Conservation (phyloP, 2,113 vertebrate species). For the Rhinichthys klamathensis region DNA sequence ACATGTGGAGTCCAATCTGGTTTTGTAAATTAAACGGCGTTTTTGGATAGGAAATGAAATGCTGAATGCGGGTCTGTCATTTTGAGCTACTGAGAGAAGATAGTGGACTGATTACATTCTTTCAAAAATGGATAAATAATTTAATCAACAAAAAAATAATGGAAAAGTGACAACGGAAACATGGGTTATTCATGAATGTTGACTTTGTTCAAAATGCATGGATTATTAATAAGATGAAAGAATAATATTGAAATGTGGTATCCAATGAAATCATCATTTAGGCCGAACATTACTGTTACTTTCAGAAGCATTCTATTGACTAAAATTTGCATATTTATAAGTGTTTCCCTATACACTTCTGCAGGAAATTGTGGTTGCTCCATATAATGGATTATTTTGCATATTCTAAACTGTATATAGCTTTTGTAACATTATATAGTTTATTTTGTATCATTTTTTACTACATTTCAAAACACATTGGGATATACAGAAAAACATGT, state of each 20-base stretch:
- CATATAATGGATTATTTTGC: not conserved
- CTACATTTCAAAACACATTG: not conserved
- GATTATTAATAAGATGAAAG: slow-evolving; percentile 55
- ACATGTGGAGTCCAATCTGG: not conserved
- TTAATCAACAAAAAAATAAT: slow-evolving; percentile 42
- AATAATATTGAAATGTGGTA: slow-evolving; percentile 51
- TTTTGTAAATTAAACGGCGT: not conserved
- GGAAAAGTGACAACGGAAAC: slow-evolving; percentile 41
- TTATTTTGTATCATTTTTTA: not conserved
- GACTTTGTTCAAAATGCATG: slow-evolving; percentile 49
- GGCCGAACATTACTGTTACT: slow-evolving; percentile 37
- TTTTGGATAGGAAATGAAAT: slow-evolving; percentile 1
- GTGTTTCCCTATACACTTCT: not conserved
- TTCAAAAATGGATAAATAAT: slow-evolving; percentile 39
- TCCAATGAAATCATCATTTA: slow-evolving; percentile 28
- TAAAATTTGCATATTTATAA: not conserved
- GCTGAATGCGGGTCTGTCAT: not conserved
- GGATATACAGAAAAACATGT: not conserved
- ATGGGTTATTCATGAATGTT: slow-evolving; percentile 47
- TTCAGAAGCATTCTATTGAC: slow-evolving; percentile 35
- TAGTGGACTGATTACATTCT: not conserved
- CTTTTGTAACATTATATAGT: not conserved
- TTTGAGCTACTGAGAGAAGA: not conserved
- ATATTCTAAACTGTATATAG: not conserved
- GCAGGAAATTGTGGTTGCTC: not conserved